Evolutionary conservation across 2,113 vertebrate genomes (phyloP).

Genomic region (Ophiodon elongatus): DNA sequence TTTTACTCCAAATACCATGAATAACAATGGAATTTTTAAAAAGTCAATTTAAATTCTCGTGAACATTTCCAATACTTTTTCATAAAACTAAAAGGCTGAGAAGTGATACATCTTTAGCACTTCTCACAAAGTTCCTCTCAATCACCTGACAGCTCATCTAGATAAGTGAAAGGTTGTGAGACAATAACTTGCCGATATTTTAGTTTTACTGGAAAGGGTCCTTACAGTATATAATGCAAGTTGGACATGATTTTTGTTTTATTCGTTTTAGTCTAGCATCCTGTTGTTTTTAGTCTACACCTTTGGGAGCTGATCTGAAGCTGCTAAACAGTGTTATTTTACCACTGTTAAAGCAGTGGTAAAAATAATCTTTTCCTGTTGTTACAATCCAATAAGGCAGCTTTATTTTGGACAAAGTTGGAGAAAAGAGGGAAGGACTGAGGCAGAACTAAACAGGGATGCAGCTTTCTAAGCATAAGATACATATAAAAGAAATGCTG

Average conservation of each 20-base stretch:
- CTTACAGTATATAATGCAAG: neutral
- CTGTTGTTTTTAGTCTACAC: neutral
- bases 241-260: neutral
- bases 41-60: neutral
- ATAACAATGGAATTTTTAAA: neutral
- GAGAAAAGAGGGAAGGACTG: neutral
- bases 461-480: neutral
- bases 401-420: neutral
- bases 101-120: neutral
- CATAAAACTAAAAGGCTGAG: neutral
- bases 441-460: neutral
- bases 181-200: neutral
- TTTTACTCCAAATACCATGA: neutral
- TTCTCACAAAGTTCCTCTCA: neutral
- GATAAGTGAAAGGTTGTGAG: neutral
- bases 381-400: neutral
- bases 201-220: neutral
- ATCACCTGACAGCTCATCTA: neutral
- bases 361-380: too few relatives aligned
- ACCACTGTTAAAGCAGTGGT: neutral
- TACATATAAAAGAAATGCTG: neutral
- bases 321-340: neutral
- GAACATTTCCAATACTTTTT: neutral
- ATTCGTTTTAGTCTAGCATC: neutral
- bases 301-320: neutral